phyloP scores from a whole-genome alignment of 30 jellyfish, hydroid and myxozoan species.

The Haliclystus octoradiatus region DNA sequence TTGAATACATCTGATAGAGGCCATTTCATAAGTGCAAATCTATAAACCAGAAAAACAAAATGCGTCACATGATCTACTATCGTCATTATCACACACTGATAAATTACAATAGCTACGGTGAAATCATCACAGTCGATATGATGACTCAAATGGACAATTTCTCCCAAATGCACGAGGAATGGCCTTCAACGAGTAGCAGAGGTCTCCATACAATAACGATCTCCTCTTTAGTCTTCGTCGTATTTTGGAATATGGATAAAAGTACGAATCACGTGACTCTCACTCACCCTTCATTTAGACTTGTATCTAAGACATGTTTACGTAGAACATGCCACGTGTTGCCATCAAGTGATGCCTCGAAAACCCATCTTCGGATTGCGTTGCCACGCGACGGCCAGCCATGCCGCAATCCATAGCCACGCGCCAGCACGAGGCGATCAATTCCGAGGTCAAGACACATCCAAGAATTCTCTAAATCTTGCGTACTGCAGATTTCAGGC shows the following conservation, averaged over 20 bases:
- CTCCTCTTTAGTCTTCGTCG: too few species aligned
- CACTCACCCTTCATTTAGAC: constrained; percentile 41
- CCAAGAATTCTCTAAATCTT: constrained; percentile 58
- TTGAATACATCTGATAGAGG: constrained; percentile 12
- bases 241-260: too few species aligned
- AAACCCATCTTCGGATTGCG: constrained; percentile 45
- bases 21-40: constrained; percentile 43
- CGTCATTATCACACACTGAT: too few species aligned
- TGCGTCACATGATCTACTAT: too few species aligned
- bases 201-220: too few species aligned
- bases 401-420: constrained; percentile 41
- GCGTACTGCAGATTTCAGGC: constrained; percentile 69
- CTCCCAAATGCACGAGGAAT: neutral
- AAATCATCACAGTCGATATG: neutral
- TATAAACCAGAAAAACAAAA: too few species aligned
- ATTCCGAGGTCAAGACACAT: constrained; percentile 42
- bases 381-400: constrained; percentile 64
- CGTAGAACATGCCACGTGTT: constrained; percentile 34
- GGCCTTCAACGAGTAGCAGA: too few species aligned
- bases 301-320: constrained; percentile 42
- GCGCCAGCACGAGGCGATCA: constrained; percentile 27
- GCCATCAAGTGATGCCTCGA: constrained; percentile 67
- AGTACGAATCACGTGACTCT: too few species aligned
- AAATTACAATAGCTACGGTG: too few species aligned
- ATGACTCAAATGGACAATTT: neutral